Evolutionary conservation across 2,113 vertebrate genomes (phyloP).

Genomic region (Etheostoma spectabile): DNA sequence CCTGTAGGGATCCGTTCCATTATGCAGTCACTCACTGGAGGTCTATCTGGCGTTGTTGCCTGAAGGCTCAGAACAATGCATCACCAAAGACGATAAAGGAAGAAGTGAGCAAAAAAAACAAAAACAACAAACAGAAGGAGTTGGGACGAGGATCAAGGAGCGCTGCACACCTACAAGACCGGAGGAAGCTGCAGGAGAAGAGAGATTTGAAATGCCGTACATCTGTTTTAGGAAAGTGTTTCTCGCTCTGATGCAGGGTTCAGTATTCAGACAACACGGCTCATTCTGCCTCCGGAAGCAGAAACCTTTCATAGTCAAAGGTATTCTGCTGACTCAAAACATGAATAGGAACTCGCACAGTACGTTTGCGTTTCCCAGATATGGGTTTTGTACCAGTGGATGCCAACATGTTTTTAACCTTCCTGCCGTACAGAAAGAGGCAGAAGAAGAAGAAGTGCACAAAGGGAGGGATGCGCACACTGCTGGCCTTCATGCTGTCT

Average conservation of each 20-base stretch:
- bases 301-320: conserved; percentile 52
- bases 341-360: conserved; percentile 4
- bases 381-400: conserved; percentile 3
- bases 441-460: too few species aligned
- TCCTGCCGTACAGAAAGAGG: neutral
- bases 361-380: conserved; percentile 20
- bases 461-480: neutral
- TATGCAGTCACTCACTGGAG: conserved; percentile 17
- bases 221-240: conserved; percentile 48
- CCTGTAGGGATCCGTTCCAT: too few species aligned
- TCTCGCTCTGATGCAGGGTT: conserved; percentile 44
- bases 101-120: conserved; percentile 1
- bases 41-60: conserved; percentile 43
- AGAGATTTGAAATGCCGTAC: conserved; percentile 28
- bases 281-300: conserved; percentile 49
- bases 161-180: conserved; percentile 51
- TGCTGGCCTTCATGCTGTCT: neutral
- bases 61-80: conserved; percentile 42
- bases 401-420: neutral
- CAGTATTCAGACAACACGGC: conserved; percentile 33
- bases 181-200: conserved; percentile 31
- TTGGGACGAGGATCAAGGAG: conserved; percentile 51
- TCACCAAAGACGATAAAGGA: conserved; percentile 32
- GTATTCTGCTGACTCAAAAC: conserved; percentile 46
- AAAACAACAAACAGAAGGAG: conserved; percentile 18